Conservation (phyloP, 2,888 invertebrate species). For the Dinocampus coccinellae region DNA sequence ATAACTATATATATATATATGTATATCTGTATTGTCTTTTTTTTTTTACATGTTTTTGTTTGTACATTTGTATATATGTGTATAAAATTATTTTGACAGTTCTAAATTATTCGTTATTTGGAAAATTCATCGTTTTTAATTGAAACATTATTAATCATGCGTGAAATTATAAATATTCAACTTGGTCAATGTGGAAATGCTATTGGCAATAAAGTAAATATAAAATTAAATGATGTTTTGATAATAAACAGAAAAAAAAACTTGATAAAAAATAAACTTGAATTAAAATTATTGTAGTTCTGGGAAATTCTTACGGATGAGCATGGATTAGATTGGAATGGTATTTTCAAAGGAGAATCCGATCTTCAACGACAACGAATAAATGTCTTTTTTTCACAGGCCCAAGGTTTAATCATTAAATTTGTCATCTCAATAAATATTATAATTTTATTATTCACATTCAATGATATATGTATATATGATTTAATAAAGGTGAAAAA, state of each 20-base stretch:
- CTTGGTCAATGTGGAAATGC: conserved; percentile 91
- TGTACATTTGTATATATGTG: neutral
- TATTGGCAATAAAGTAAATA: conserved; percentile 79
- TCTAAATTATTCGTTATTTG: neutral
- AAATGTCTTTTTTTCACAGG: conserved; percentile 74
- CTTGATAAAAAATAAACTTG: conserved; percentile 56
- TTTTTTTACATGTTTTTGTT: neutral
- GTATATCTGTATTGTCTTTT: too few species aligned
- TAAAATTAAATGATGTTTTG: neutral
- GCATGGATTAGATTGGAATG: conserved; percentile 73
- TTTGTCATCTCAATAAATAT: neutral
- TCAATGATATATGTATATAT: neutral
- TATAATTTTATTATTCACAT: neutral
- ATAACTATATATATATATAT: too few species aligned
- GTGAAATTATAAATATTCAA: conserved; percentile 85
- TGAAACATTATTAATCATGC: conserved; percentile 70
- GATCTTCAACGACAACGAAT: conserved; percentile 74
- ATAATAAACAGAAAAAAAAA: conserved; percentile 52
- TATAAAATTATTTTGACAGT: conserved; percentile 33
- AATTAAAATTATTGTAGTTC: conserved; percentile 72
- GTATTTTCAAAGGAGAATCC: conserved; percentile 72
- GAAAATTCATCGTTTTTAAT: neutral
- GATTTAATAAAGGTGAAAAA: conserved; percentile 69
- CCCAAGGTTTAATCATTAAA: conserved; percentile 61
- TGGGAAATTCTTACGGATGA: conserved; percentile 86